Evolutionary conservation across 2,888 invertebrate genomes (phyloP).

Genomic region (Drosophila meridiana): DNA sequence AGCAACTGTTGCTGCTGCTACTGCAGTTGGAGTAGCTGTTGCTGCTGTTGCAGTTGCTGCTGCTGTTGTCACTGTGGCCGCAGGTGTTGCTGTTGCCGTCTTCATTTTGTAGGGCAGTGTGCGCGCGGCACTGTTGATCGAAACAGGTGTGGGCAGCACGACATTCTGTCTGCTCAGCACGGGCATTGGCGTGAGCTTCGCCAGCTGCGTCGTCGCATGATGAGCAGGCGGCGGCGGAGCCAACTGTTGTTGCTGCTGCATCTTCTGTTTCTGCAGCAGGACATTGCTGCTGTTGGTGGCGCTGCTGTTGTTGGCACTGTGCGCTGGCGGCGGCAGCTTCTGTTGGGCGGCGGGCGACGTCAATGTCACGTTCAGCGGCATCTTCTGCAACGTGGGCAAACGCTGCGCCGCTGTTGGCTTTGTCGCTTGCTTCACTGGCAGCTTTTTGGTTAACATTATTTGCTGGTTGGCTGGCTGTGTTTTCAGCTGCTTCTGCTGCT

Average conservation of each 20-base stretch:
- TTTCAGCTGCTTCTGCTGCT: conserved; percentile 5
- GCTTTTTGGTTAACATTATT: conserved; percentile 23
- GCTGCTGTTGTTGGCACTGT: conserved; percentile 17
- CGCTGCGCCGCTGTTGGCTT: conserved; percentile 32
- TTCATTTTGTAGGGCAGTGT: conserved; percentile 59
- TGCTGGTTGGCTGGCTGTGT: conserved; percentile 2
- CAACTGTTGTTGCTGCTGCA: conserved; percentile 3
- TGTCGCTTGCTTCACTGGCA: conserved; percentile 19
- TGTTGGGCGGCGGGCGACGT: conserved; percentile 10
- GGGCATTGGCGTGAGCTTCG: conserved; percentile 40
- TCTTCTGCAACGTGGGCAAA: conserved; percentile 47
- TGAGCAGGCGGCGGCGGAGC: conserved; percentile 24
- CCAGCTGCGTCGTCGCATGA: conserved; percentile 10
- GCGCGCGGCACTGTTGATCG: conserved; percentile 51
- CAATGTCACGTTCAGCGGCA: conserved; percentile 3
- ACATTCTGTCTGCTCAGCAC: conserved; percentile 30
- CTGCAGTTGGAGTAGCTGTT: background rate
- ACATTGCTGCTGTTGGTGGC: conserved; percentile 3
- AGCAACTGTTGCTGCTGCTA: conserved; percentile 6
- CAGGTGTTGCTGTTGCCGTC: conserved; percentile 3
- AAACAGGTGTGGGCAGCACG: background rate
- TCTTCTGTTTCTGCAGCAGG: conserved; percentile 24
- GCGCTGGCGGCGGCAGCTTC: conserved; percentile 35
- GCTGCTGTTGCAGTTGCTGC: background rate
- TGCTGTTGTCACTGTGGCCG: conserved; percentile 2